Conservation (phyloP, 2,888 invertebrate species). For the Sphinx pinastri region DNA sequence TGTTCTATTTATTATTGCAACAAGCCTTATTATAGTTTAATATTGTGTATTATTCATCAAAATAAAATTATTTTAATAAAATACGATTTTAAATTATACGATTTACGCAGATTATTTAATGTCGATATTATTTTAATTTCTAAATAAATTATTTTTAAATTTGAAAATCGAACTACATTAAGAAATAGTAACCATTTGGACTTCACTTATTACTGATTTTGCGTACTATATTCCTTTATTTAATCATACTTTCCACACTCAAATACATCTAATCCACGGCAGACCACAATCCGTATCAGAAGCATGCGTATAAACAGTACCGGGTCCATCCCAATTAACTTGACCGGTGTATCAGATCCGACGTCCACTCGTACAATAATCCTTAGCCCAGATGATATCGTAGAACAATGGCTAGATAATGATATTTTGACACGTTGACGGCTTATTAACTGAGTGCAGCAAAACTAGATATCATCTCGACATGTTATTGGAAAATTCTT, state of each 20-base stretch:
- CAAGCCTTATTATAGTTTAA: no score
- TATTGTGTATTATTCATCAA: no score
- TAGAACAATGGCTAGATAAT: constrained; percentile 59
- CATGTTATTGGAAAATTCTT: constrained; percentile 8
- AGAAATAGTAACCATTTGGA: no score
- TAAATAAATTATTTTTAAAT: no score
- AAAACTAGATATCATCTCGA: constrained; percentile 21
- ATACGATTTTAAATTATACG: no score
- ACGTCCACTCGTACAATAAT: constrained; percentile 27
- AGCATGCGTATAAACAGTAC: constrained; percentile 33
- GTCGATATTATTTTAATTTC: no score
- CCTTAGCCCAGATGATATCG: constrained; percentile 41
- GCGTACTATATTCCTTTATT: neutral
- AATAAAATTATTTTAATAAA: no score
- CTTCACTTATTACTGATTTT: no score
- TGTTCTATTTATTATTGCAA: no score
- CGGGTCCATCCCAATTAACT: constrained; percentile 45
- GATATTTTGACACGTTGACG: constrained; percentile 62
- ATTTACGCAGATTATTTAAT: no score
- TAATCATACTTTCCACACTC: neutral
- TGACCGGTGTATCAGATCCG: constrained; percentile 38
- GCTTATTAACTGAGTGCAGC: constrained; percentile 53
- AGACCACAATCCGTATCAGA: constrained; percentile 29
- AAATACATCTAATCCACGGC: neutral
- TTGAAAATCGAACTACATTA: no score